phyloP scores from a whole-genome alignment of 1,140 invertebrate genomes.

The Trichonephila clavipes region DNA sequence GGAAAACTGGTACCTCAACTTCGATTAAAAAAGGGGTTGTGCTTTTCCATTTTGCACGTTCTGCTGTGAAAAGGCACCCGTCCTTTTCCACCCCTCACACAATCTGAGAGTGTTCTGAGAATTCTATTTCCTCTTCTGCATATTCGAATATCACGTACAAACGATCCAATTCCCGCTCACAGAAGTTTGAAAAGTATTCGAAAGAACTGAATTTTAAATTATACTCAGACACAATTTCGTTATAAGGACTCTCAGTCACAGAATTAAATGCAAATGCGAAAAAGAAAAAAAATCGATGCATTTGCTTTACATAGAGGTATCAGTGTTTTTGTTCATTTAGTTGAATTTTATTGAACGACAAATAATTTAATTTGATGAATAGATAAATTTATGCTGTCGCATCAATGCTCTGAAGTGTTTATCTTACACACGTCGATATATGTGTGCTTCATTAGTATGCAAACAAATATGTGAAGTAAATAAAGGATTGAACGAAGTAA shows the following conservation, averaged over 20 bases:
- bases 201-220: constrained; percentile 59
- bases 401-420: neutral
- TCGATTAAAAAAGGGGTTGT: constrained; percentile 61
- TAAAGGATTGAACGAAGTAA: too few relatives aligned
- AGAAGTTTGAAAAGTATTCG: constrained; percentile 15
- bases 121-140: constrained; percentile 69
- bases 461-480: too few relatives aligned
- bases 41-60: constrained; percentile 52
- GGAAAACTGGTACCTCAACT: constrained; percentile 24
- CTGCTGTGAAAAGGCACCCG: neutral
- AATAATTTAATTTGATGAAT: constrained; percentile 6
- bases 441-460: too few relatives aligned
- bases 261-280: constrained; percentile 17
- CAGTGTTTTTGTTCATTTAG: neutral
- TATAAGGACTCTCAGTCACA: neutral
- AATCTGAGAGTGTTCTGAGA: constrained; percentile 56
- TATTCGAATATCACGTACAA: constrained; percentile 31
- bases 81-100: neutral
- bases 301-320: neutral
- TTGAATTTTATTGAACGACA: neutral
- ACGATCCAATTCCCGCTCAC: neutral
- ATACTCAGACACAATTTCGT: constrained; percentile 26
- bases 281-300: neutral
- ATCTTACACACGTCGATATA: too few relatives aligned
- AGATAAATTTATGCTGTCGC: neutral